Conservation (phyloP, 1,140 invertebrate genomes). For the Drusus annulatus region DNA sequence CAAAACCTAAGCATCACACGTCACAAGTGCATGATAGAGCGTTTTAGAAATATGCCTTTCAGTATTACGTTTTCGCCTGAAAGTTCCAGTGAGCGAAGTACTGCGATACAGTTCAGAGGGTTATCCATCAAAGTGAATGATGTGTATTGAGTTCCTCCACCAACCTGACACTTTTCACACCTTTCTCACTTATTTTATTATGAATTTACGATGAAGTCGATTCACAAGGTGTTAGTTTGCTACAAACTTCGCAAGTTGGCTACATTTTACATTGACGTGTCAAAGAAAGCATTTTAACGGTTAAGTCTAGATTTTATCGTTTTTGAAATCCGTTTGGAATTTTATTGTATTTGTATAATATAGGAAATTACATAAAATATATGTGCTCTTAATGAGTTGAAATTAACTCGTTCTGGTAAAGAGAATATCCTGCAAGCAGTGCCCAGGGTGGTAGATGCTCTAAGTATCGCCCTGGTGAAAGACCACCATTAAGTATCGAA, state of each 20-base stretch:
- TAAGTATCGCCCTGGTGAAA: too few species aligned
- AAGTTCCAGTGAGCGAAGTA: conserved; percentile 1
- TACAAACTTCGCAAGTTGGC: neutral
- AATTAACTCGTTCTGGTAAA: too few species aligned
- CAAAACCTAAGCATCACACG: neutral
- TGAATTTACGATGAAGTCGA: neutral
- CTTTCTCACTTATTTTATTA: neutral
- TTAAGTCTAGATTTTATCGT: too few species aligned
- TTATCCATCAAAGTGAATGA: conserved; percentile 36
- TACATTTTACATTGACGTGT: neutral
- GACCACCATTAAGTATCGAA: too few species aligned
- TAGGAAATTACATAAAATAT: too few species aligned
- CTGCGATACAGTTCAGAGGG: conserved; percentile 18
- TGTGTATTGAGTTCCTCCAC: conserved; percentile 22
- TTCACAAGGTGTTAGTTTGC: neutral
- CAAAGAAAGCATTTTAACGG: too few species aligned
- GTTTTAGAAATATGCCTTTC: neutral
- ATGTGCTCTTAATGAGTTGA: too few species aligned
- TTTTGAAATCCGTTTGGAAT: too few species aligned
- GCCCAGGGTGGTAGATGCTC: too few species aligned
- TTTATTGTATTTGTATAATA: too few species aligned
- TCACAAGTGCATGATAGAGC: conserved; percentile 12
- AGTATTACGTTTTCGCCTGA: neutral
- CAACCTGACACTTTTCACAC: neutral
- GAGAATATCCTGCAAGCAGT: too few species aligned